A percentile compares a stretch with the other conserved stretches of the same genome.
Conservation (phyloP, 2,113 vertebrate genomes). For the Aldabrachelys gigantea region DNA sequence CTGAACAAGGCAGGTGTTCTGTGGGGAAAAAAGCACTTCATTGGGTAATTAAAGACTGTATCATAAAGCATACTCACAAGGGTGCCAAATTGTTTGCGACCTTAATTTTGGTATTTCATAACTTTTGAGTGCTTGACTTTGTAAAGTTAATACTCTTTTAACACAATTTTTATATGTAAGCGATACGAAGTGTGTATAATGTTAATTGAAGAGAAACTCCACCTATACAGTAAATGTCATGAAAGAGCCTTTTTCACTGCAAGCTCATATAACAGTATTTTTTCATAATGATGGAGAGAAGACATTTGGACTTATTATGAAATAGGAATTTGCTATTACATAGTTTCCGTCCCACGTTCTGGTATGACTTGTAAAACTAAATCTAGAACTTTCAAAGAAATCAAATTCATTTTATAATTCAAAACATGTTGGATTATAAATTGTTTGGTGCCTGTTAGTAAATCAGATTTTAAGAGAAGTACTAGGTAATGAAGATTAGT, state of each 20-base stretch:
- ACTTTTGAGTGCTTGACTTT: neutral
- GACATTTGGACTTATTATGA: neutral
- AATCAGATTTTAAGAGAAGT: neutral
- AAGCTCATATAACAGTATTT: neutral
- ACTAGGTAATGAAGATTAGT: neutral
- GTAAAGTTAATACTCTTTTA: neutral
- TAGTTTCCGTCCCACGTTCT: neutral
- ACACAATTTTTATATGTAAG: neutral
- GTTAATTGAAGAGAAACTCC: neutral
- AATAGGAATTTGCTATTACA: neutral
- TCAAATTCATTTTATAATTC: neutral
- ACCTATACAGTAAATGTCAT: neutral
- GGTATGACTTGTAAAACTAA: neutral
- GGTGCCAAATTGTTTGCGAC: neutral
- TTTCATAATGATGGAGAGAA: neutral
- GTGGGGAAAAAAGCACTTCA: neutral
- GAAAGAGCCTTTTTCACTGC: neutral
- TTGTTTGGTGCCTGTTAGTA: constrained; percentile 9
- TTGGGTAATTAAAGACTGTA: neutral
- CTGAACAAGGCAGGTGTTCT: neutral
- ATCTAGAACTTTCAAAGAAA: neutral
- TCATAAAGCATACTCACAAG: accelerated
- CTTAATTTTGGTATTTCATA: neutral
- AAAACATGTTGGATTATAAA: neutral
- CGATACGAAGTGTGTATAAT: neutral